phyloP scores from a whole-genome alignment of 1,140 invertebrate species.

The Trichomalopsis sarcophagae region DNA sequence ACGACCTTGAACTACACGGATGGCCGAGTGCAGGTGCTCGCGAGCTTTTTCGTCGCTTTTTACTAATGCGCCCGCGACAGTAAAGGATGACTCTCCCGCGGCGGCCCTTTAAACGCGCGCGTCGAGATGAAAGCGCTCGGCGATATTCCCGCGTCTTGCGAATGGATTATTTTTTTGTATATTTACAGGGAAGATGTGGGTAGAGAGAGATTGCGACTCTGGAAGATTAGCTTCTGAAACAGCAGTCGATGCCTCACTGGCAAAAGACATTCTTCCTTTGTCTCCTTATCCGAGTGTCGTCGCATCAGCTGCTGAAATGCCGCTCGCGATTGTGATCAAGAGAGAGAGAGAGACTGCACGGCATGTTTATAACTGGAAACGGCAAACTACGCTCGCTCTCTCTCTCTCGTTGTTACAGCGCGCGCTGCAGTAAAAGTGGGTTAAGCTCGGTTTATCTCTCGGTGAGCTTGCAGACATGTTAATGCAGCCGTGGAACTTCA shows the following conservation, averaged over 20 bases:
- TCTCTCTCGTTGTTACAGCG: background rate
- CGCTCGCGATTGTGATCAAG: constrained; percentile 9
- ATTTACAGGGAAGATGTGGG: background rate
- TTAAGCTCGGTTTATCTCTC: constrained; percentile 20
- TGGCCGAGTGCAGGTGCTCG: background rate
- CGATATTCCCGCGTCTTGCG: no score
- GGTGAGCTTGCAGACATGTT: constrained; percentile 12
- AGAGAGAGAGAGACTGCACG: background rate
- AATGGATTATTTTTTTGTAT: background rate
- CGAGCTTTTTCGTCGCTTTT: background rate
- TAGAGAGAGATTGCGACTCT: background rate
- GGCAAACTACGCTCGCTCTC: background rate
- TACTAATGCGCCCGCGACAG: background rate
- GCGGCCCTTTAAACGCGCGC: no score
- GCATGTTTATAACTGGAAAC: constrained; percentile 7
- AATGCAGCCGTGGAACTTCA: background rate
- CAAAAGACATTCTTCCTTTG: background rate
- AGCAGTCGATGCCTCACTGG: no score
- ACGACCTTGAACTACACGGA: background rate
- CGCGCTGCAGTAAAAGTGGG: background rate
- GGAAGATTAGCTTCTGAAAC: background rate
- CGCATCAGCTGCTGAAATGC: background rate
- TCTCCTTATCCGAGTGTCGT: background rate
- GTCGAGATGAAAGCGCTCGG: background rate
- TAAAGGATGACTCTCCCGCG: background rate